phyloP scores from a whole-genome alignment of 2,113 vertebrate genomes.

The Chrysemys picta region DNA sequence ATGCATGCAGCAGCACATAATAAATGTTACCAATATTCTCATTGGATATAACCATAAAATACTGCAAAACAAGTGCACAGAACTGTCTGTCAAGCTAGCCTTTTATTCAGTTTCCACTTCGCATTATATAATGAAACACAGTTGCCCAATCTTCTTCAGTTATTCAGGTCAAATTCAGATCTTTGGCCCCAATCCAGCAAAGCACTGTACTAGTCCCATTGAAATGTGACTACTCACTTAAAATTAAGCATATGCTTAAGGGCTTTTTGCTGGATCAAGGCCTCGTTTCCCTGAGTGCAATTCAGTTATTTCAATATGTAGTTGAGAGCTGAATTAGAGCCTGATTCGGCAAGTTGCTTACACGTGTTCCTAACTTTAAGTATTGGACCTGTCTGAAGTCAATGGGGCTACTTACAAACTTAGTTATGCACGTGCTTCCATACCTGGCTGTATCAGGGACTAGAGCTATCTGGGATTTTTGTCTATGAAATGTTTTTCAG shows the following conservation, averaged over 20 bases:
- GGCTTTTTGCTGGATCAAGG: rapidly evolving
- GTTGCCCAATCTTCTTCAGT: constrained; percentile 14
- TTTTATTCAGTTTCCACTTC: constrained; percentile 54
- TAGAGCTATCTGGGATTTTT: rapidly evolving
- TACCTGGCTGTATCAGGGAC: not conserved
- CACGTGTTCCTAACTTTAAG: not conserved
- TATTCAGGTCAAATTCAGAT: not conserved
- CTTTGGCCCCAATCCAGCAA: not conserved
- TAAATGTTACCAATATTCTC: not conserved
- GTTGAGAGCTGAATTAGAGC: not conserved
- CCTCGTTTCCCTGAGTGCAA: rapidly evolving
- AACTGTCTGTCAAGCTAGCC: constrained; percentile 40
- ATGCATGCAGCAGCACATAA: not conserved
- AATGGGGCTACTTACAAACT: not conserved
- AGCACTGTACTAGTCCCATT: not conserved
- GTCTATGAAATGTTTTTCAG: not conserved
- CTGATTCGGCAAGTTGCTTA: not conserved
- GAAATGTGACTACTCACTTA: not conserved
- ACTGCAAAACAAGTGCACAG: constrained; percentile 27
- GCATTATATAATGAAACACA: constrained; percentile 46
- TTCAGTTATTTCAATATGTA: not conserved
- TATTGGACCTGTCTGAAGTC: not conserved
- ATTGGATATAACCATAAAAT: not conserved
- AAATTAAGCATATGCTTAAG: rapidly evolving
- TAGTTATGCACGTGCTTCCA: not conserved